These are phyloP conservation scores for Euthynnus affinis DNA, from an alignment of 2,797 vertebrate genomes.

Conservation along the genomic window DNA sequence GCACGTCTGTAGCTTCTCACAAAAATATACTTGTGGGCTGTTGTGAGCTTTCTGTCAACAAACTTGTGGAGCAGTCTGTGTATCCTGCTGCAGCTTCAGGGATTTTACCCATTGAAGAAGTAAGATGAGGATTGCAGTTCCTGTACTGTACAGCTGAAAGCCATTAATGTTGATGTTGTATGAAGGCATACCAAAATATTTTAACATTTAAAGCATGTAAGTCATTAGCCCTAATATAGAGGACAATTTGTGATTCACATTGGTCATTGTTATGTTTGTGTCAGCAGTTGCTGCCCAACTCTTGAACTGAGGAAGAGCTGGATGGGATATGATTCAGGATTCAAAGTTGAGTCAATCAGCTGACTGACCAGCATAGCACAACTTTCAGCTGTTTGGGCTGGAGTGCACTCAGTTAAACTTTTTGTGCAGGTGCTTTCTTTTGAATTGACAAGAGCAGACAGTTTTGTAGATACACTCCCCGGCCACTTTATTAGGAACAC, in stretches of 20 bases:
- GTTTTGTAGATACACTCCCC: not conserved
- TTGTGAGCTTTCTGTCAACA: slow-evolving; percentile 37
- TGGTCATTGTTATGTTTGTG: not conserved
- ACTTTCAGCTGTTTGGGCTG: slow-evolving; percentile 2
- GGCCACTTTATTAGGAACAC: no score
- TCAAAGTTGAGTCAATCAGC: slow-evolving; percentile 13
- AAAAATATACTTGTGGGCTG: slow-evolving; percentile 27
- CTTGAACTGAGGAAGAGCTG: not conserved
- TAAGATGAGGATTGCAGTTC: slow-evolving; percentile 4
- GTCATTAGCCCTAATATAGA: not conserved
- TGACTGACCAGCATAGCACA: slow-evolving; percentile 1
- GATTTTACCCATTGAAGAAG: slow-evolving; percentile 2
- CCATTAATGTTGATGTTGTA: slow-evolving; percentile 2
- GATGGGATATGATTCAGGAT: not conserved
- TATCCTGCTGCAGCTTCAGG: slow-evolving; percentile 21
- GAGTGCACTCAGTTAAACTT: slow-evolving; percentile 13
- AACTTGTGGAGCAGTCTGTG: slow-evolving; percentile 7
- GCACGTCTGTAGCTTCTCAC: slow-evolving; percentile 12
- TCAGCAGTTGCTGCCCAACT: not conserved
- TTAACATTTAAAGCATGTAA: not conserved
- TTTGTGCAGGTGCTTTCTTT: slow-evolving; percentile 3
- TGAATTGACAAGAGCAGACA: slow-evolving; percentile 16
- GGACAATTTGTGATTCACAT: not conserved
- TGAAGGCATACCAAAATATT: slow-evolving; percentile 7
- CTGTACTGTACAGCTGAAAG: slow-evolving; percentile 4